phyloP scores from a whole-genome alignment of 2,113 vertebrate species.

The Phyllopteryx taeniolatus region DNA sequence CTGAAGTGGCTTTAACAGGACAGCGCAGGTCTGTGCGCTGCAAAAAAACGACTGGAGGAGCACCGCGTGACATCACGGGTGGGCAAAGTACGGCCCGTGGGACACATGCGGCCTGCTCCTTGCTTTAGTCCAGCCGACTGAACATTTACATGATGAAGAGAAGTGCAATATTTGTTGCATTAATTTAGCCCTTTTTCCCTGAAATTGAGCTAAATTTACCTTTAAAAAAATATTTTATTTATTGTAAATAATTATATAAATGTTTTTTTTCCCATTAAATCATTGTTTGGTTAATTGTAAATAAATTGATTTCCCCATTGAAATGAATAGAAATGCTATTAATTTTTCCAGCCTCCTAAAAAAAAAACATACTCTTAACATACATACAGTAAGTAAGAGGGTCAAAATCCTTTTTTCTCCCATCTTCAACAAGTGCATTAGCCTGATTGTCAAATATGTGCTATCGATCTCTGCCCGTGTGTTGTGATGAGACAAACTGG shows the following conservation, averaged over 20 bases:
- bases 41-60: neutral
- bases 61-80: neutral
- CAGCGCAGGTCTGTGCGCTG: slow-evolving; percentile 33
- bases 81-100: neutral
- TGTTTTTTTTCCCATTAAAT: neutral
- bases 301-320: too few relatives aligned
- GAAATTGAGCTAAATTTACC: too few relatives aligned
- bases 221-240: too few relatives aligned
- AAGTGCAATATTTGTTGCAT: too few relatives aligned
- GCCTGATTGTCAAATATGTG: slow-evolving; percentile 43
- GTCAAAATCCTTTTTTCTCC: too few relatives aligned
- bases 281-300: too few relatives aligned
- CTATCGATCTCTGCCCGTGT: slow-evolving; percentile 58
- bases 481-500: slow-evolving; percentile 53
- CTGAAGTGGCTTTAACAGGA: slow-evolving; percentile 58
- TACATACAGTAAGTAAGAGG: too few relatives aligned
- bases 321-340: too few relatives aligned
- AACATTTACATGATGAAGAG: neutral
- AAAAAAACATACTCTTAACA: too few relatives aligned
- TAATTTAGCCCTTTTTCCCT: too few relatives aligned
- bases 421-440: slow-evolving; percentile 55
- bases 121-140: neutral
- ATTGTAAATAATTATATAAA: neutral
- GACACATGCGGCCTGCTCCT: neutral
- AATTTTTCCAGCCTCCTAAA: too few relatives aligned